Base-by-base conservation (phyloP, 2,113 vertebrate species). In the Microtus ochrogaster region DNA sequence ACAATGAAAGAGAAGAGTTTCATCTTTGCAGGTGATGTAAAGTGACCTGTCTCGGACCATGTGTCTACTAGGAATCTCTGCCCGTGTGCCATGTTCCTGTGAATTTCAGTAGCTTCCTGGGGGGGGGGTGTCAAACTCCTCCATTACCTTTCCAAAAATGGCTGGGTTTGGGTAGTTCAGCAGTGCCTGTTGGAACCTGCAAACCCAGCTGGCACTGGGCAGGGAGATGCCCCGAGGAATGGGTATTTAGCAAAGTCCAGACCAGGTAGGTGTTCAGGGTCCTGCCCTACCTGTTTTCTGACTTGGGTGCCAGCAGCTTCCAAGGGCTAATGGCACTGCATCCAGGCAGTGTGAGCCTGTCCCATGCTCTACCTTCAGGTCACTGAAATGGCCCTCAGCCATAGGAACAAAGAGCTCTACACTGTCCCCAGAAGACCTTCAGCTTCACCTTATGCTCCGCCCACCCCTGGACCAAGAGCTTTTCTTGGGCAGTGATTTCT, bases 111-210 rank as follows among this genome's bases (percentile, higher is more conserved):
- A 79, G 26, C 21, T 94, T 83, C 81, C 58, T 28, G 17, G 76
- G 21, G 19, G 16, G 39, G 44, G 44, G 44, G 44, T 4, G 22
- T 5, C 8, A 5, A 52, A 70, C 41, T 41, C 78, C 78, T 94
- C 93, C 21, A 52, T 52, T 76, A 7, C 41, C 55, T 89, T 61
- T 55, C 21, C 13, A 33, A 85, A 85, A 76, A 47, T 14, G 33
- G 74, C 47, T n/a, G 77, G 72, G 21, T 36, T 63, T 66, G 89
- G 79, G 30, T 68, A 44, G 66, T 65, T 91, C 36, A 21, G 44
- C 2, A 4, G 7, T 49, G 30, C 90, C 63, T 96, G 92, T 95
- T 92, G n/a, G 93, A 88, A 95, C 94, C 83, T 96, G 90, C 52
- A 90, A 39, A 39, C 39, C 92, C 55, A 36, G 44, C 47, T 86